Percentiles rank a stretch among this genome's conserved stretches.
These are phyloP conservation scores for Chrosomus eos DNA, from an alignment of 2,797 vertebrate genomes.

Conservation along the genomic window DNA sequence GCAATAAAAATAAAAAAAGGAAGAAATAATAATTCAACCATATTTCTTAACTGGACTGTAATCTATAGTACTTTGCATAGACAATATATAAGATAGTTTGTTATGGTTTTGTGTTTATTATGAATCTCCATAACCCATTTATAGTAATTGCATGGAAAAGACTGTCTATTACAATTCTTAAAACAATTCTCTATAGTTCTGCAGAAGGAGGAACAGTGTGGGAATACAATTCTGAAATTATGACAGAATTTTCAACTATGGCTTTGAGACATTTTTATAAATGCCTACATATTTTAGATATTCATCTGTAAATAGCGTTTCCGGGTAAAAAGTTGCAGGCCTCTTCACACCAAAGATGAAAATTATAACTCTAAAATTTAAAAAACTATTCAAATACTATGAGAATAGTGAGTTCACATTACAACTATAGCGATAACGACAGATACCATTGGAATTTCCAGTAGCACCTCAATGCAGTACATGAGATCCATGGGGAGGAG, in stretches of 20 bases:
- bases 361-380: neutral
- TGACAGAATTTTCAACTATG: neutral
- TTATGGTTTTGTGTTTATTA: neutral
- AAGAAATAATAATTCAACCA: neutral
- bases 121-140: neutral
- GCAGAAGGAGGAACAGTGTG: neutral
- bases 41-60: neutral
- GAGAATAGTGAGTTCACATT: neutral
- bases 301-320: neutral
- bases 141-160: neutral
- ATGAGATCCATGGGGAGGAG: no score
- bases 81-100: neutral
- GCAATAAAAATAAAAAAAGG: neutral
- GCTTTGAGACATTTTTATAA: neutral
- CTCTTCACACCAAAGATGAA: neutral
- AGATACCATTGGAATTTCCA: neutral
- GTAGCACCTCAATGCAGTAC: no score
- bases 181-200: neutral
- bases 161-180: neutral
- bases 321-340: no score
- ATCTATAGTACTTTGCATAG: neutral
- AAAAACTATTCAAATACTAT: neutral
- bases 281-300: neutral
- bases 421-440: neutral
- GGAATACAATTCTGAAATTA: neutral